A percentile compares a stretch with the other conserved stretches of the same genome.
These are phyloP conservation scores for Sthenelais limicola DNA, from an alignment of 2,888 invertebrate species.

Conservation along the genomic window DNA sequence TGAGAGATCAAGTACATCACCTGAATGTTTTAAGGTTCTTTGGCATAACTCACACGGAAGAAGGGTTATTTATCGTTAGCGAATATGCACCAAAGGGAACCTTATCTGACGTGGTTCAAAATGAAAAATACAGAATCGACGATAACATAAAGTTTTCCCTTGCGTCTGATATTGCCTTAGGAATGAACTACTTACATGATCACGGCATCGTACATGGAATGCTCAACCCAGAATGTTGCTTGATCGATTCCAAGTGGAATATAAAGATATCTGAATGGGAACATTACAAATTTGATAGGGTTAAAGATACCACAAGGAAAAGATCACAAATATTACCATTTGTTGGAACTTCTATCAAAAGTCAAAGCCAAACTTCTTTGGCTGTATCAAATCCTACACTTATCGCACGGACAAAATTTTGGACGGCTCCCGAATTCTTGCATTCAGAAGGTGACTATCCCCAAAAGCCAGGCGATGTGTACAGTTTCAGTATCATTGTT, in stretches of 20 bases:
- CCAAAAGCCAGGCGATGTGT: constrained; percentile 46
- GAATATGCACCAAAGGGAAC: constrained; percentile 63
- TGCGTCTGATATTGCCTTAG: constrained; percentile 54
- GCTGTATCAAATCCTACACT: constrained; percentile 21
- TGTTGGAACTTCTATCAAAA: background rate
- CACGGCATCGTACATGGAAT: constrained; percentile 64
- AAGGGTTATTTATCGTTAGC: constrained; percentile 54
- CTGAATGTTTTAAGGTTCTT: constrained; percentile 58
- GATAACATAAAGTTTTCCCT: constrained; percentile 63
- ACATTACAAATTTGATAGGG: constrained; percentile 51
- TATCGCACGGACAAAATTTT: constrained; percentile 48
- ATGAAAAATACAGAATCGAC: constrained; percentile 60
- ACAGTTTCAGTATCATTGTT: constrained; percentile 55
- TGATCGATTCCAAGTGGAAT: constrained; percentile 66
- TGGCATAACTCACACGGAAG: constrained; percentile 61
- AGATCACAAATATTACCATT: background rate
- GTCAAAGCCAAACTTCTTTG: background rate
- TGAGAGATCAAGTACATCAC: constrained; percentile 46
- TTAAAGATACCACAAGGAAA: background rate
- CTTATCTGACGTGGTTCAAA: constrained; percentile 61
- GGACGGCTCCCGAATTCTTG: constrained; percentile 53
- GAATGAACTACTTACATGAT: constrained; percentile 65
- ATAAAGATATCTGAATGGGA: constrained; percentile 68
- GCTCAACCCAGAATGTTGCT: constrained; percentile 59
- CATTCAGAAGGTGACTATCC: background rate